phyloP scores from a whole-genome alignment of 1,140 invertebrate genomes.

The Megalopta genalis region DNA sequence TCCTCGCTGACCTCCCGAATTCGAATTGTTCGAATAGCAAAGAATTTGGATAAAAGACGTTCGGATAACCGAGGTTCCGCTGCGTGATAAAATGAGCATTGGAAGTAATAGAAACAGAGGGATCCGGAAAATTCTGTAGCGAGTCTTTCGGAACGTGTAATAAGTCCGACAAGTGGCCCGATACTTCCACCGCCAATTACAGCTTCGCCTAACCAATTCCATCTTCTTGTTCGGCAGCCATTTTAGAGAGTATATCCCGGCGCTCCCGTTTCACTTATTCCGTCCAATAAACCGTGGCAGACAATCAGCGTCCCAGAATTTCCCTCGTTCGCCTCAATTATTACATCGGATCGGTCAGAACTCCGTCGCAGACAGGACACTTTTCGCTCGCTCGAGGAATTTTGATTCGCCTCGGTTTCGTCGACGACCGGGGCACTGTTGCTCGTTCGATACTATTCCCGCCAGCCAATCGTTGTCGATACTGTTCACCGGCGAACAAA shows the following conservation, averaged over 20 bases:
- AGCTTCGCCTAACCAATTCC: not conserved
- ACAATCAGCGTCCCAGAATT: not conserved
- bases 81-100: too few species aligned
- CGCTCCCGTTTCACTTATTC: not conserved
- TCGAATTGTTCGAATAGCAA: too few species aligned
- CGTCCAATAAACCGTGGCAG: not conserved
- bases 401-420: slow-evolving; percentile 3
- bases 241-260: not conserved
- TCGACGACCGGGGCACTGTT: not conserved
- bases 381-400: slow-evolving; percentile 1
- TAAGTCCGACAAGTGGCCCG: not conserved
- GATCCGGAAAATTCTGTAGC: too few species aligned
- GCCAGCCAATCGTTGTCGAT: too few species aligned
- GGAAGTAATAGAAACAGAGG: too few species aligned
- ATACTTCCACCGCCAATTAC: not conserved
- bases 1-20: too few species aligned
- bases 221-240: not conserved
- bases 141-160: too few species aligned
- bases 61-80: too few species aligned
- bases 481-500: slow-evolving; percentile 13
- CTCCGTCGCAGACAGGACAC: not conserved
- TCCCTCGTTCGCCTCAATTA: slow-evolving; percentile 18
- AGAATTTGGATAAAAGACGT: too few species aligned
- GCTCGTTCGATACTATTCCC: not conserved
- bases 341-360: not conserved